Conservation (phyloP, 2,888 invertebrate genomes). For the Rhodophaea formosa region DNA sequence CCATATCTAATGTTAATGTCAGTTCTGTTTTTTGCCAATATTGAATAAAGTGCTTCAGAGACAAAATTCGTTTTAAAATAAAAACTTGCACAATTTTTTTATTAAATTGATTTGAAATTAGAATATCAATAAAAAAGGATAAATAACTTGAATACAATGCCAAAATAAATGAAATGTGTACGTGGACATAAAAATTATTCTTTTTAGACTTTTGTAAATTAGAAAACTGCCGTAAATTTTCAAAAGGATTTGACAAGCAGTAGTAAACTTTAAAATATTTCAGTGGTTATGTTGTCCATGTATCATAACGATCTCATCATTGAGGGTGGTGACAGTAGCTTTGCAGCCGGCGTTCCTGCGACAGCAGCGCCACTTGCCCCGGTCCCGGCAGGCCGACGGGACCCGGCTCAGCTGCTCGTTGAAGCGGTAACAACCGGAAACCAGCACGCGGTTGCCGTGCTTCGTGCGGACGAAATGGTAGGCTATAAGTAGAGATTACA, state of each 20-base stretch:
- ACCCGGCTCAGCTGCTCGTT: constrained; percentile 21
- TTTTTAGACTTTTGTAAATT: too few relatives aligned
- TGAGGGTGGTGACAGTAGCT: constrained; percentile 36
- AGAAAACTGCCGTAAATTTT: too few relatives aligned
- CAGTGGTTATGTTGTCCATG: not conserved
- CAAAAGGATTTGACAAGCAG: not conserved
- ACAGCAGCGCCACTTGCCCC: constrained; percentile 44
- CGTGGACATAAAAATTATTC: too few relatives aligned
- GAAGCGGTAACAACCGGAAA: constrained; percentile 23
- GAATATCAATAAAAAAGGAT: too few relatives aligned
- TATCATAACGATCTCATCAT: constrained; percentile 26
- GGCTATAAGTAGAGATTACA: not conserved
- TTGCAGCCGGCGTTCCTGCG: constrained; percentile 32
- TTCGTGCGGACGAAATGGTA: not conserved
- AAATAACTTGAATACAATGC: too few relatives aligned
- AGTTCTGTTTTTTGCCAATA: too few relatives aligned
- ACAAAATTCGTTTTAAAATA: too few relatives aligned
- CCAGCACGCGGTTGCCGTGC: constrained; percentile 22
- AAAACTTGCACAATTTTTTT: too few relatives aligned
- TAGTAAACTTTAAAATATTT: not conserved
- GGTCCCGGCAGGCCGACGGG: constrained; percentile 20
- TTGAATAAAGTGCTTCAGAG: too few relatives aligned
- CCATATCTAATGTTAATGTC: too few relatives aligned
- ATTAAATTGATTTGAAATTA: too few relatives aligned
- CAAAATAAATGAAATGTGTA: too few relatives aligned